Conservation (phyloP, 2,113 vertebrate genomes). For the Girardinichthys multiradiatus region DNA sequence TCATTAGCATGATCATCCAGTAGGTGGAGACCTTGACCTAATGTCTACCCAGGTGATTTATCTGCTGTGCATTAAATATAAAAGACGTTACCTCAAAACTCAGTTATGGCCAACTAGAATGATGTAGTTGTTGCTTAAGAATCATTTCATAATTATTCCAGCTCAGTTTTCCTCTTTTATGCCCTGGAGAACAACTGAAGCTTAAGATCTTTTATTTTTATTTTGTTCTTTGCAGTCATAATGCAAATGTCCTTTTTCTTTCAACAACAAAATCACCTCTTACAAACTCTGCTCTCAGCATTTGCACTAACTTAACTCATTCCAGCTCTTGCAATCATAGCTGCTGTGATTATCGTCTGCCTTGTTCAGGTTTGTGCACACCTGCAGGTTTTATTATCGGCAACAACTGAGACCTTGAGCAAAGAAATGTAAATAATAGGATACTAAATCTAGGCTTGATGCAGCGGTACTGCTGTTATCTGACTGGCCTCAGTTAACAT, state of each 20-base stretch:
- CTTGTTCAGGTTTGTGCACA: neutral
- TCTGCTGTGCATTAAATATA: neutral
- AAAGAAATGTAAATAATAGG: constrained; percentile 5
- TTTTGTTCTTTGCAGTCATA: neutral
- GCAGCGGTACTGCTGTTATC: constrained; percentile 6
- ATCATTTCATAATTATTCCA: neutral
- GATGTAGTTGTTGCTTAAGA: neutral
- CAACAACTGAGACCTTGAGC: neutral
- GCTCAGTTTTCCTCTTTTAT: too few relatives aligned
- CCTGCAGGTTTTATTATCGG: neutral
- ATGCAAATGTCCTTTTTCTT: neutral
- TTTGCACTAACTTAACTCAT: neutral
- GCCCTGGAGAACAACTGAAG: too few relatives aligned
- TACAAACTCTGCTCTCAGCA: neutral
- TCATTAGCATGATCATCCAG: constrained; percentile 48
- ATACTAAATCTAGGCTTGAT: constrained; percentile 7
- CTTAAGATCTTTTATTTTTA: neutral
- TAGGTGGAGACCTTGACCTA: constrained; percentile 59
- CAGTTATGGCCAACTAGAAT: neutral
- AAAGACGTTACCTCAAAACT: neutral
- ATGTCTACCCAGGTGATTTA: neutral
- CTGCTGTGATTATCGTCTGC: neutral
- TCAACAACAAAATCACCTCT: neutral
- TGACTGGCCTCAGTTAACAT: constrained; percentile 4
- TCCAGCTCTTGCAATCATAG: neutral